phyloP scores from a whole-genome alignment of 1,140 invertebrate species.

The Dinothrombium tinctorium region DNA sequence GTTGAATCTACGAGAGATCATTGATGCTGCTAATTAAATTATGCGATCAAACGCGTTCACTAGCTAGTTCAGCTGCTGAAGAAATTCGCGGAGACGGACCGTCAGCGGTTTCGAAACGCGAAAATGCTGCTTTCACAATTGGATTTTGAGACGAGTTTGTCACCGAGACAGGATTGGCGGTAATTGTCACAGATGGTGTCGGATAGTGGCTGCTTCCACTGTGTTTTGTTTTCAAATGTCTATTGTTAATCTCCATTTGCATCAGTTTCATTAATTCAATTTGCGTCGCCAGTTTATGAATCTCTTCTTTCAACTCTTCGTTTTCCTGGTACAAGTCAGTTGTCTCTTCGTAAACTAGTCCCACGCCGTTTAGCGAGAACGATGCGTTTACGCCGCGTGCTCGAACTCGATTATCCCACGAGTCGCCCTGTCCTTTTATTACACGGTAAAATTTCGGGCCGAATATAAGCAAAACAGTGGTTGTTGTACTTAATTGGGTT shows the following conservation, averaged over 20 bases:
- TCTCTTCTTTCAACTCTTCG: constrained; percentile 68
- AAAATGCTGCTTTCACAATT: constrained; percentile 20
- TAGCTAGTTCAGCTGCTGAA: constrained; percentile 21
- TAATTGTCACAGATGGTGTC: constrained; percentile 10
- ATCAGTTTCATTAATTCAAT: constrained; percentile 80
- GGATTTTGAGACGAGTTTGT: constrained; percentile 21
- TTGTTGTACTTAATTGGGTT: constrained; percentile 60
- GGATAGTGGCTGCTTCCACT: constrained; percentile 27
- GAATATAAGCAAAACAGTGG: constrained; percentile 57
- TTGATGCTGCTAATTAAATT: no score
- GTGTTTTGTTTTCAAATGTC: constrained; percentile 53
- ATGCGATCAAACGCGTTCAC: constrained; percentile 25
- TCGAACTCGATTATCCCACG: constrained; percentile 53
- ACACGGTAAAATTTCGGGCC: constrained; percentile 50
- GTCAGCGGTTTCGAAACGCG: constrained; percentile 20
- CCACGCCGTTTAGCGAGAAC: constrained; percentile 58
- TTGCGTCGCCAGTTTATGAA: constrained; percentile 65
- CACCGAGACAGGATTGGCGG: constrained; percentile 19
- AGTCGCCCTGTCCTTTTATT: constrained; percentile 51
- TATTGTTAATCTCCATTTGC: constrained; percentile 70
- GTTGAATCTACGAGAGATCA: no score
- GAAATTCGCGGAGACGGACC: constrained; percentile 21
- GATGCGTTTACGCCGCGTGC: constrained; percentile 53
- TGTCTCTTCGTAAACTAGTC: constrained; percentile 42
- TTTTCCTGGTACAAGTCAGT: constrained; percentile 67